Evolutionary conservation across 2,113 vertebrate species (phyloP).

Genomic region (Malurus cyaneus): DNA sequence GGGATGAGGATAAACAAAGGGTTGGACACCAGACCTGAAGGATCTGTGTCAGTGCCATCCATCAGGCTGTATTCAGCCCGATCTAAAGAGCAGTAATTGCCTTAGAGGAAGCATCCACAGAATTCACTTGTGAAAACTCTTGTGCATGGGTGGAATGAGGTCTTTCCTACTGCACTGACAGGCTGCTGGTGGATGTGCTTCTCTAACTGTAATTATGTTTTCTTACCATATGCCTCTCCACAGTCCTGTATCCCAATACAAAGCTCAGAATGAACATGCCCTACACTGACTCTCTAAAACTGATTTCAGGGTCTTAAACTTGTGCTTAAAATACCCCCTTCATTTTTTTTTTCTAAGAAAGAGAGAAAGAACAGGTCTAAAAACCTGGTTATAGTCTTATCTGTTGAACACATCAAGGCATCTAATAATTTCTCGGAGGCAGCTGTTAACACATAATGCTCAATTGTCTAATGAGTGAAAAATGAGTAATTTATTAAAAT

Average conservation of each 20-base stretch:
- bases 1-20: background rate
- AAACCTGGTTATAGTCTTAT: background rate
- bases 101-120: background rate
- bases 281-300: background rate
- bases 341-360: background rate
- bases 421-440: background rate
- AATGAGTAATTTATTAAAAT: background rate
- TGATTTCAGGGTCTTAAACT: background rate
- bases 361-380: background rate
- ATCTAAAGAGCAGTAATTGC: accelerated
- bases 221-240: background rate
- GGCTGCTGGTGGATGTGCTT: background rate
- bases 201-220: background rate
- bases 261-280: background rate
- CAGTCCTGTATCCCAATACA: background rate
- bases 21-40: background rate
- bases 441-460: background rate
- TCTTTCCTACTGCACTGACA: background rate
- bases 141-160: background rate
- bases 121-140: background rate
- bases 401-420: background rate
- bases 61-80: background rate
- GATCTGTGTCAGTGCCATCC: background rate
- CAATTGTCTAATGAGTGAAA: background rate
- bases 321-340: background rate